phyloP scores from a whole-genome alignment of 35 echinoderm and acorn worm genomes.

The Antedon bifida region DNA sequence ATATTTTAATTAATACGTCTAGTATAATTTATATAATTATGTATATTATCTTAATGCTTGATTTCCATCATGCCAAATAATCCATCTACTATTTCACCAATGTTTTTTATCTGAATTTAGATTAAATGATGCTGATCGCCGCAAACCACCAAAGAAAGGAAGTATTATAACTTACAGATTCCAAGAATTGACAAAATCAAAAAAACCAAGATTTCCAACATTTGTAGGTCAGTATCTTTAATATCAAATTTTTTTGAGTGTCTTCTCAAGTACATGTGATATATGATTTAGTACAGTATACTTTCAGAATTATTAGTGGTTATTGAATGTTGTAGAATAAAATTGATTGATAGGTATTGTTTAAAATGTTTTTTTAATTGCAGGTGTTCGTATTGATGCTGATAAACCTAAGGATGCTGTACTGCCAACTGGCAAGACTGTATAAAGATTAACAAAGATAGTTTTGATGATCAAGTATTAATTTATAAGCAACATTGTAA shows the following conservation, averaged over 20 bases:
- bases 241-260: too few relatives aligned
- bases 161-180: conserved; percentile 19
- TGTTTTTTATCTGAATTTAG: not conserved
- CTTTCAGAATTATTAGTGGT: too few relatives aligned
- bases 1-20: too few relatives aligned
- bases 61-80: too few relatives aligned
- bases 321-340: too few relatives aligned
- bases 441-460: not conserved
- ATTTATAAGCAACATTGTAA: too few relatives aligned
- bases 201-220: conserved; percentile 13
- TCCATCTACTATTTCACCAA: too few relatives aligned
- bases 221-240: conserved; percentile 3
- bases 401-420: conserved; percentile 11
- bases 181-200: conserved; percentile 10
- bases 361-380: not conserved
- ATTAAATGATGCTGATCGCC: conserved; percentile 4
- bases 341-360: too few relatives aligned
- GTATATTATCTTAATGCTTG: too few relatives aligned
- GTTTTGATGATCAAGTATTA: too few relatives aligned
- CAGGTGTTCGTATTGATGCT: conserved; percentile 14
- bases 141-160: conserved; percentile 25
- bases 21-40: not conserved
- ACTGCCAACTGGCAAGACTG: not conserved
- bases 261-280: too few relatives aligned
- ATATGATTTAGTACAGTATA: too few relatives aligned